Percentiles rank a stretch among this genome's conserved stretches.
phyloP scores from a whole-genome alignment of 2,797 vertebrate genomes.

The Pantherophis alleghaniensis region DNA sequence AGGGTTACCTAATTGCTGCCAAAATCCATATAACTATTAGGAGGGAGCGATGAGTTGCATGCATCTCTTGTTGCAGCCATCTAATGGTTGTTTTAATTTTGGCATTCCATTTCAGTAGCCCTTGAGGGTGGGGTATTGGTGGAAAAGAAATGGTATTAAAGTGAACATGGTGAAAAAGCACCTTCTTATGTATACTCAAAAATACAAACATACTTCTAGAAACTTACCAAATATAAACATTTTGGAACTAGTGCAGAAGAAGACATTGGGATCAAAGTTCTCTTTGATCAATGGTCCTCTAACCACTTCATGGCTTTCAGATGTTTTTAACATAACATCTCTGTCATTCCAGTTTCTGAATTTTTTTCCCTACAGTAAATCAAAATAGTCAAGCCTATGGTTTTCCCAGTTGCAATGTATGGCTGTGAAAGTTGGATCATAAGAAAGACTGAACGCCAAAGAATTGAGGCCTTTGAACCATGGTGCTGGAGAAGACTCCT shows the following conservation, averaged over 20 bases:
- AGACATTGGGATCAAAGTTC: not conserved
- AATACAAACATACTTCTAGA: not conserved
- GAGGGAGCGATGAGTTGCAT: not conserved
- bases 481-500: too few species aligned
- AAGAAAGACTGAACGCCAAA: too few species aligned
- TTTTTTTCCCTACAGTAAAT: not conserved
- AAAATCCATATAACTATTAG: not conserved
- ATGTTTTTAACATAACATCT: not conserved
- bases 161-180: not conserved
- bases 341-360: not conserved
- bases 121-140: too few species aligned
- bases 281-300: not conserved
- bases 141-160: not conserved
- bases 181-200: not conserved
- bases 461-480: too few species aligned
- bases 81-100: not conserved
- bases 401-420: too few species aligned
- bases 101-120: not conserved
- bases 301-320: not conserved
- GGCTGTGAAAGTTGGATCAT: too few species aligned
- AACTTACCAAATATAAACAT: not conserved
- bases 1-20: not conserved
- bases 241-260: not conserved
- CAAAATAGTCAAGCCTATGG: not conserved
- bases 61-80: not conserved